Evolutionary conservation across 2,797 vertebrate species (phyloP), one percentile per base, ranked within the genome.

Genomic region (Corythornis leucogaster): DNA sequence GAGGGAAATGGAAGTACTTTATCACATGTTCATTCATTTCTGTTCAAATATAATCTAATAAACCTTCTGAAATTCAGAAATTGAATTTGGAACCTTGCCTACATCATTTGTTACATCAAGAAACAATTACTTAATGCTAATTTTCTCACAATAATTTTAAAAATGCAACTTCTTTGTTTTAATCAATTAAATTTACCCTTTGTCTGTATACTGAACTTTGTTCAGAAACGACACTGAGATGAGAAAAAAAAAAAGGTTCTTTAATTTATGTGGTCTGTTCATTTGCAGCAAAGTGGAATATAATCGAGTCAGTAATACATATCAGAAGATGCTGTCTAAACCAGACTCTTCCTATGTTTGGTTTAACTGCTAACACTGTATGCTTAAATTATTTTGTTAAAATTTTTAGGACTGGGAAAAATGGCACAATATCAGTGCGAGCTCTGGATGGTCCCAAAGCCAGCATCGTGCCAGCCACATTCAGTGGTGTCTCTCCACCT

Each of bases 381-480:
- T 71, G 11, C 25, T 95, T 45, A 40, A 59, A 2, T 71, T 64
- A 4, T 85, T 80, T 78, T 90, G 28, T 69, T 79, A 5, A 4
- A 70, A 89, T 59, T 28, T 66, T 20, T 89, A 99, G 99, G 80
- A 98, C 98, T 80, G 98, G 99, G n/a, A 97, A 98, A 97, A 99
- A 99, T 78, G 99, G 99, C 64, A 98, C 98, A 28, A 97, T 99
- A 97, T 99, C 98, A 0, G 98, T 99, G 25, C 98, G 98, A 94
- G 98, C 99, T 19, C 96, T 99, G 85, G 99, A 99, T 89, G 99
- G 99, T 24, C 97, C 99, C 38, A 99, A 98, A 98, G 98, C 99
- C 57, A 98, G 98, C 82, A 98, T 99, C 7, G 92, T 99, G 88
- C 98, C 99, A 31, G 97, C 96, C 33, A 97, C 97, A 2, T 97